Evolutionary conservation across 2,888 invertebrate genomes (phyloP).

Genomic region (Conus canariensis): DNA sequence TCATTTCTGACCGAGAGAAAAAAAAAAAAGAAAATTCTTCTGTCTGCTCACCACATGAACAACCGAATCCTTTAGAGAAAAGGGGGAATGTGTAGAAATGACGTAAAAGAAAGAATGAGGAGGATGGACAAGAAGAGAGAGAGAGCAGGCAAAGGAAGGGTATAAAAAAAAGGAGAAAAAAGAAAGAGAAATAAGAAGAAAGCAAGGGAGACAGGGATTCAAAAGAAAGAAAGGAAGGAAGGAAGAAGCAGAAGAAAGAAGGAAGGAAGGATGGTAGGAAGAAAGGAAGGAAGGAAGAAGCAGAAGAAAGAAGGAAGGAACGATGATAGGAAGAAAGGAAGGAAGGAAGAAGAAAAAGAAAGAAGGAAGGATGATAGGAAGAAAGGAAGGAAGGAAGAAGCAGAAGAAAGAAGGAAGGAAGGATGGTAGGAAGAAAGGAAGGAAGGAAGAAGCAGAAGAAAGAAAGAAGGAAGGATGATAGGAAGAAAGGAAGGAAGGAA

Average conservation of each 20-base stretch:
- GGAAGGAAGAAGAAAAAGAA: background rate
- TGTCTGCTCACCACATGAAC: too few relatives aligned
- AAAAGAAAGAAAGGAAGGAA: too few relatives aligned
- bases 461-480: background rate
- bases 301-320: background rate
- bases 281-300: background rate
- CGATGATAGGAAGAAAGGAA: background rate
- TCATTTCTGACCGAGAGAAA: too few relatives aligned
- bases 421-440: background rate
- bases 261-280: background rate
- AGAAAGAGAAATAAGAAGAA: too few relatives aligned
- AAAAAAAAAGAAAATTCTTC: too few relatives aligned
- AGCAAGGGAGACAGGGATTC: too few relatives aligned
- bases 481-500: background rate
- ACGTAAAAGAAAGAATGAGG: too few relatives aligned
- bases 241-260: background rate
- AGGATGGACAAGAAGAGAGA: too few relatives aligned
- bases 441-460: background rate
- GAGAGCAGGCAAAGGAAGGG: too few relatives aligned
- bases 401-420: background rate
- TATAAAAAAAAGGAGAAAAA: too few relatives aligned
- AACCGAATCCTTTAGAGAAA: too few relatives aligned
- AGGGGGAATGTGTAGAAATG: too few relatives aligned
- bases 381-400: background rate
- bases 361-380: background rate